phyloP scores from a whole-genome alignment of 1,140 invertebrate species.

The Microplitis mediator region DNA sequence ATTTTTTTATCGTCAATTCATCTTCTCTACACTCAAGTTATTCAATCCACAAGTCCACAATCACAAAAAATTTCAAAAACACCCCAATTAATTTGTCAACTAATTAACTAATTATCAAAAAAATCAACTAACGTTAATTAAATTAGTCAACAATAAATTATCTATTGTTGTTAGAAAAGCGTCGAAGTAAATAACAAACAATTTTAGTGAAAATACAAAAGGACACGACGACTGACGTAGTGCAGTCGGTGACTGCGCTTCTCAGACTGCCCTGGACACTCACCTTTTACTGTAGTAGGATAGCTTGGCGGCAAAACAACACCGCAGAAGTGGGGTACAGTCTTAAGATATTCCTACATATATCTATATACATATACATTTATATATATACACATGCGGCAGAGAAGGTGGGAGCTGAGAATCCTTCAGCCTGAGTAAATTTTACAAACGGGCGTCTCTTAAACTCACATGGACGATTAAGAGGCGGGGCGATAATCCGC shows the following conservation, averaged over 20 bases:
- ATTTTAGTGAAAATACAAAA: background rate
- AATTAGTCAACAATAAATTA: background rate
- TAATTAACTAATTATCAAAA: no score
- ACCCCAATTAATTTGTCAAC: no score
- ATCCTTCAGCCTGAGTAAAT: no score
- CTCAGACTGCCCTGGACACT: constrained; percentile 57
- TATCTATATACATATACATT: background rate
- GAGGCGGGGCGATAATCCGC: no score
- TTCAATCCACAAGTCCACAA: no score
- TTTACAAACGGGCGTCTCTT: no score
- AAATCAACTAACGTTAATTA: no score
- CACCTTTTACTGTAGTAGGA: constrained; percentile 42
- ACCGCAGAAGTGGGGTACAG: constrained; percentile 12
- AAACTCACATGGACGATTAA: background rate
- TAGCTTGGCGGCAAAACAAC: background rate
- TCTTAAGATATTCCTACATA: background rate
- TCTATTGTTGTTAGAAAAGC: background rate
- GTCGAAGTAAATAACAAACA: background rate
- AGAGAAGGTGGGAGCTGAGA: no score
- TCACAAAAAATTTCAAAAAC: no score
- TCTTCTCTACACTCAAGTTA: no score
- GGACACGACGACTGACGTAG: constrained; percentile 40
- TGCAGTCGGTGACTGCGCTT: constrained; percentile 60
- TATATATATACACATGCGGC: background rate
- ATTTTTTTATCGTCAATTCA: no score